Evolutionary conservation across 2,797 vertebrate species (phyloP).

Genomic region (Nannoperca obscura): DNA sequence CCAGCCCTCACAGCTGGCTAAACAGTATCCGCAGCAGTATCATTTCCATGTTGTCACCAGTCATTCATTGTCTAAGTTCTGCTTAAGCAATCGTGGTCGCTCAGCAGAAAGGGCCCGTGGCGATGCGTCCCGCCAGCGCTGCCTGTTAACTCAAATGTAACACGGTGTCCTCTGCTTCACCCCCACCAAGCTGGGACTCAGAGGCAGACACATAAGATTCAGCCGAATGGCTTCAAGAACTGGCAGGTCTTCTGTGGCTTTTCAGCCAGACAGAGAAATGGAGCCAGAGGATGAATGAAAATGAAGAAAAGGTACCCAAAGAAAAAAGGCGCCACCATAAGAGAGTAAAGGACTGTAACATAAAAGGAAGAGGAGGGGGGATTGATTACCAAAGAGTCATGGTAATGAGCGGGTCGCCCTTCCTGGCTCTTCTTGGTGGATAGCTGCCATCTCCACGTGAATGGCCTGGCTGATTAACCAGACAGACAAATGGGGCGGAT

Average conservation of each 20-base stretch:
- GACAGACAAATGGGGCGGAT: slow-evolving; percentile 70
- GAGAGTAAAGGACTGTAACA: slow-evolving; percentile 36
- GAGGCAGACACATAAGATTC: slow-evolving; percentile 69
- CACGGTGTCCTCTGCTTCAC: slow-evolving; percentile 74
- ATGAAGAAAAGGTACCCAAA: slow-evolving; percentile 55
- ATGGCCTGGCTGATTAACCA: slow-evolving; percentile 73
- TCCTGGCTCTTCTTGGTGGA: slow-evolving; percentile 63
- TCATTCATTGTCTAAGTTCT: slow-evolving; percentile 69
- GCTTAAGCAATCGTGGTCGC: slow-evolving; percentile 62
- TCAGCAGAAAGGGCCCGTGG: slow-evolving; percentile 54
- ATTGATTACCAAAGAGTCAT: slow-evolving; percentile 64
- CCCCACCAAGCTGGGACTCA: slow-evolving; percentile 65
- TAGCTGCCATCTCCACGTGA: slow-evolving; percentile 63
- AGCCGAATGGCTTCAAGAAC: slow-evolving; percentile 73
- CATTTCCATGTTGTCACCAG: slow-evolving; percentile 74
- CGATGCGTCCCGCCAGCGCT: slow-evolving; percentile 50
- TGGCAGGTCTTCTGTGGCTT: slow-evolving; percentile 73
- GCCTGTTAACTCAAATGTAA: slow-evolving; percentile 78
- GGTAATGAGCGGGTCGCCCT: slow-evolving; percentile 70
- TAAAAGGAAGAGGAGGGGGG: slow-evolving; percentile 41
- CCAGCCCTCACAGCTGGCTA: slow-evolving; percentile 64
- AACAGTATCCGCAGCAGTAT: slow-evolving; percentile 56
- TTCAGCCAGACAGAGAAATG: slow-evolving; percentile 67
- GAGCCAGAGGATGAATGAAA: slow-evolving; percentile 63
- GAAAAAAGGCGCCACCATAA: slow-evolving; percentile 24